Evolutionary conservation across 2,113 vertebrate species (phyloP).

Genomic region (Hemiprocne comata): DNA sequence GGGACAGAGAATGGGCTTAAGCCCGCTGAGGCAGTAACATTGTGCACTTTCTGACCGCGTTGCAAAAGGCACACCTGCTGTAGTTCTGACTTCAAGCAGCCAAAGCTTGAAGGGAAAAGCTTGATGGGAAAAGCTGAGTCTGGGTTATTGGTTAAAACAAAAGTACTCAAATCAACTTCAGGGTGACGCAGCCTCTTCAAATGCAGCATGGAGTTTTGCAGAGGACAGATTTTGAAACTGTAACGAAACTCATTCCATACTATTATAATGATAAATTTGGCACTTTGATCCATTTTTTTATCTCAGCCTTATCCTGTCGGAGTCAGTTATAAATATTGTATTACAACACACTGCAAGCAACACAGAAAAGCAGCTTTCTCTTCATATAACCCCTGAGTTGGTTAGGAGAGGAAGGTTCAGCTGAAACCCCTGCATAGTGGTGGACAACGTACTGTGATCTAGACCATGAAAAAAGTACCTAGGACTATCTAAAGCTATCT

Average conservation of each 20-base stretch:
- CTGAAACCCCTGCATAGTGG: not conserved
- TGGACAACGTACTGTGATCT: not conserved
- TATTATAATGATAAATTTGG: not conserved
- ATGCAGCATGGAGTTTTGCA: not conserved
- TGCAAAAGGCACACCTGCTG: not conserved
- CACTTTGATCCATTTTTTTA: not conserved
- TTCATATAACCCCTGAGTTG: not conserved
- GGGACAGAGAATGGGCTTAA: not conserved
- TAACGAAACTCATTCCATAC: not conserved
- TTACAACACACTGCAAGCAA: not conserved
- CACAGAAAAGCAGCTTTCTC: not conserved
- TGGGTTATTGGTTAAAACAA: not conserved
- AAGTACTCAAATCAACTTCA: not conserved
- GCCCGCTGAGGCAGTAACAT: not conserved
- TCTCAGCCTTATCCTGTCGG: not conserved
- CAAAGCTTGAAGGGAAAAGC: not conserved
- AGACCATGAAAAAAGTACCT: not conserved
- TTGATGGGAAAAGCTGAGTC: not conserved
- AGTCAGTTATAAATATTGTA: not conserved
- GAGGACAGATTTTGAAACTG: not conserved
- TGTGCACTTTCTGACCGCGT: not conserved
- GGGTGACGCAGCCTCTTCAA: not conserved
- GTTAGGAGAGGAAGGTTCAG: not conserved
- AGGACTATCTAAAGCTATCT: not conserved
- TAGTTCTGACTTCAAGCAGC: not conserved